Evolutionary conservation across 2,888 invertebrate genomes (phyloP).

Genomic region (Teinopalpus imperialis): DNA sequence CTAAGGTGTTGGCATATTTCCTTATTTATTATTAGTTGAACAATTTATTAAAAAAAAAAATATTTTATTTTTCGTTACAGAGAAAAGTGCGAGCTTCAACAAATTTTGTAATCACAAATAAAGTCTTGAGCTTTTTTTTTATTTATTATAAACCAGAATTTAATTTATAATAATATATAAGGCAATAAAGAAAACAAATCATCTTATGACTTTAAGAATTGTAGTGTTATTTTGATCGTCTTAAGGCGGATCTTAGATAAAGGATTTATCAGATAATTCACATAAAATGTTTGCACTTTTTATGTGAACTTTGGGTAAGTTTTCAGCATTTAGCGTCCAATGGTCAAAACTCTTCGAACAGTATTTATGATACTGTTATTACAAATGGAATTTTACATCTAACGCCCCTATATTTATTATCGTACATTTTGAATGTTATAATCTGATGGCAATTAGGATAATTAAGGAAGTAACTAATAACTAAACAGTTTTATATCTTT

Average conservation of each 20-base stretch:
- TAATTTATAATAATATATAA: too few relatives aligned
- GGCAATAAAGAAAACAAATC: too few relatives aligned
- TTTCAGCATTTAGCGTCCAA: constrained; percentile 15
- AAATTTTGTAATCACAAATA: too few relatives aligned
- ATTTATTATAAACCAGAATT: too few relatives aligned
- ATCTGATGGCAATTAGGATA: constrained; percentile 13
- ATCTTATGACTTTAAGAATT: neutral
- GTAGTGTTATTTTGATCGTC: too few relatives aligned
- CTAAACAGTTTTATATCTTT: constrained; percentile 22
- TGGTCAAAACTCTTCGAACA: neutral
- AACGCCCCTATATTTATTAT: constrained; percentile 6
- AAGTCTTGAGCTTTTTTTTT: too few relatives aligned
- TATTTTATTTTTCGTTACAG: too few relatives aligned
- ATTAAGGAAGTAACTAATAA: constrained; percentile 22
- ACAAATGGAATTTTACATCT: constrained; percentile 4
- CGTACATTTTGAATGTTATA: constrained; percentile 4
- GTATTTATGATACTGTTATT: constrained; percentile 1
- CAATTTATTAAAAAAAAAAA: too few relatives aligned
- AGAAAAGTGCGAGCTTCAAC: too few relatives aligned
- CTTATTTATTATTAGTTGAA: too few relatives aligned
- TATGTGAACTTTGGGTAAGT: constrained; percentile 12
- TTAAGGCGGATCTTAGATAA: too few relatives aligned
- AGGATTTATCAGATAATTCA: constrained; percentile 28
- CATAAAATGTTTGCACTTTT: constrained; percentile 21
- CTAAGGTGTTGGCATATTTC: too few relatives aligned